Evolutionary conservation across 1,140 invertebrate species (phyloP).

Genomic region (Pachypsylla venusta): DNA sequence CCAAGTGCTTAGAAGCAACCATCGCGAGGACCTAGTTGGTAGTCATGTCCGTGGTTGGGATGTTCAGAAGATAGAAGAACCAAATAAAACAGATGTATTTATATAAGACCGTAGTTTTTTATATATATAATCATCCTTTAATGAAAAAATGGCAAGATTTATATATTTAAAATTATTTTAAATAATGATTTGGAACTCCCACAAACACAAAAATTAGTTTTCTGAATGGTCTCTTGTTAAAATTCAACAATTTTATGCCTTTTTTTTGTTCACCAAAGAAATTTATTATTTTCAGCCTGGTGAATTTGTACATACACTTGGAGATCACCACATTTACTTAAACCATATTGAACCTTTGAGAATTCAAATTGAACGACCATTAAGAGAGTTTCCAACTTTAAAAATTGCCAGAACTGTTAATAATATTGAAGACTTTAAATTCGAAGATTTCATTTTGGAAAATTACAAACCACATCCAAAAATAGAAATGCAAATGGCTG

Average conservation of each 20-base stretch:
- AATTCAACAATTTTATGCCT: neutral
- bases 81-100: no score
- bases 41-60: no score
- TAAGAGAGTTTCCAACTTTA: constrained; percentile 70
- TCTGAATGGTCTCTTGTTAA: no score
- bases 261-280: neutral
- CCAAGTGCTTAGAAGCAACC: no score
- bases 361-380: constrained; percentile 65
- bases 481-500: constrained; percentile 93
- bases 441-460: constrained; percentile 75
- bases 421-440: constrained; percentile 79
- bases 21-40: no score
- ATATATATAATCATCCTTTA: no score
- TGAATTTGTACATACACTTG: constrained; percentile 92
- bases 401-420: constrained; percentile 49
- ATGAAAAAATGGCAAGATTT: no score
- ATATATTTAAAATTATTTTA: no score
- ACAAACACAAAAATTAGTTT: no score
- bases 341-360: constrained; percentile 81
- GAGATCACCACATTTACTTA: constrained; percentile 91
- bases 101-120: no score
- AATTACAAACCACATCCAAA: constrained; percentile 82
- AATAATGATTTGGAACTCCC: no score
- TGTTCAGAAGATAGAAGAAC: no score
- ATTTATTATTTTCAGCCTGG: constrained; percentile 42